A percentile compares a stretch with the other conserved stretches of the same genome.
Conservation (phyloP, 2,888 invertebrate species). For the Pandemis heparana region DNA sequence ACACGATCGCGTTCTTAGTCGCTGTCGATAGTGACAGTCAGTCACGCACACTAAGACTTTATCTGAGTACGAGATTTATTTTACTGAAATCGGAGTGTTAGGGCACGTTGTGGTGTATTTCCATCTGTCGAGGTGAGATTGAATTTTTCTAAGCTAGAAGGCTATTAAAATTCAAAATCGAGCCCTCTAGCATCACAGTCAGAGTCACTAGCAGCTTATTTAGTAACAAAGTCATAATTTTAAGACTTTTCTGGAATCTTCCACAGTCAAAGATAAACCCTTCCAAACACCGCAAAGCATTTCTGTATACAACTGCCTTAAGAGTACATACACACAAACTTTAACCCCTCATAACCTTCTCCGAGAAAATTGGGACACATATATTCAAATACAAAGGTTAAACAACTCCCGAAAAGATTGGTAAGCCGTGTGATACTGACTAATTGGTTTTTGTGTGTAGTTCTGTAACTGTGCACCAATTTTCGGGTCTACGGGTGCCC, state of each 20-base stretch:
- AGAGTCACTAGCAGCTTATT: too few relatives aligned
- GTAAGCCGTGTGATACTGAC: background rate
- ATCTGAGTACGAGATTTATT: too few relatives aligned
- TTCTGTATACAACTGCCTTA: background rate
- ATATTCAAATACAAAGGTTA: background rate
- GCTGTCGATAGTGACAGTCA: too few relatives aligned
- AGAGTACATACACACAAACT: slow-evolving; percentile 1
- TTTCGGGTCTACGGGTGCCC: too few relatives aligned
- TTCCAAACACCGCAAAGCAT: background rate
- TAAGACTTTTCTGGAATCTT: background rate
- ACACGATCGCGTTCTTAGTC: too few relatives aligned
- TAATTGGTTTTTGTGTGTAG: background rate
- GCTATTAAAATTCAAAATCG: too few relatives aligned
- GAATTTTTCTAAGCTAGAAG: too few relatives aligned
- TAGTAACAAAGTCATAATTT: background rate
- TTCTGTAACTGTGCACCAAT: background rate
- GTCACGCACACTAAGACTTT: too few relatives aligned
- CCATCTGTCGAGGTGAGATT: too few relatives aligned
- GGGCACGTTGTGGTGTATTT: too few relatives aligned
- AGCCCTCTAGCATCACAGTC: too few relatives aligned
- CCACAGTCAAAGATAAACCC: background rate
- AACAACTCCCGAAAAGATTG: background rate
- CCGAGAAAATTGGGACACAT: background rate
- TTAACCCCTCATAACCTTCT: background rate
- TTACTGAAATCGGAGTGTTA: too few relatives aligned